Evolutionary conservation across 1,140 invertebrate species (phyloP).

Genomic region (Polypedilum pembai): DNA sequence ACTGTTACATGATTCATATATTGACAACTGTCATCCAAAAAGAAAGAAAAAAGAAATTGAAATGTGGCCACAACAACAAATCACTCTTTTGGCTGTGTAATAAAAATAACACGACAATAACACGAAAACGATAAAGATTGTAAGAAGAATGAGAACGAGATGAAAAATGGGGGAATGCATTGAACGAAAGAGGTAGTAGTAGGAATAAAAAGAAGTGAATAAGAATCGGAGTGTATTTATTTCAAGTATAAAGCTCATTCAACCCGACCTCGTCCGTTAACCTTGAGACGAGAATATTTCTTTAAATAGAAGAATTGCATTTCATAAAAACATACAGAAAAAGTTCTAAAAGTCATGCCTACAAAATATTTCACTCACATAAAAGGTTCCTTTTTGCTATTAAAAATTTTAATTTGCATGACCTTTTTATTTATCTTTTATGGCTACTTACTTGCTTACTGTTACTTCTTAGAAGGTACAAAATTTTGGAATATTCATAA

Average conservation of each 20-base stretch:
- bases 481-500: no score
- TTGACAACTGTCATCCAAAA: neutral
- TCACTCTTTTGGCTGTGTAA: no score
- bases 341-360: no score
- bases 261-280: neutral
- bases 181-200: neutral
- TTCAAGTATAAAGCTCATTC: neutral
- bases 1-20: neutral
- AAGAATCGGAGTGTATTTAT: neutral
- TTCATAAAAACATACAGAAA: no score
- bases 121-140: neutral
- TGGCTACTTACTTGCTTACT: no score
- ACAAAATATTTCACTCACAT: no score
- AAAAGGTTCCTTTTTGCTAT: no score
- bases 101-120: neutral
- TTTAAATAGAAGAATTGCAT: neutral
- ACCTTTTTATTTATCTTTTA: no score
- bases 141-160: neutral
- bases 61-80: neutral
- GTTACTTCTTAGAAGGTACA: no score
- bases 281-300: neutral
- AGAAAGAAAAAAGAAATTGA: neutral
- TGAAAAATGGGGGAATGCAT: neutral
- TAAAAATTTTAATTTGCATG: no score
- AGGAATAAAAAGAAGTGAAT: neutral